phyloP scores from a whole-genome alignment of 53 echinoderm and acorn worm genomes.

The Echinarachnius parma region DNA sequence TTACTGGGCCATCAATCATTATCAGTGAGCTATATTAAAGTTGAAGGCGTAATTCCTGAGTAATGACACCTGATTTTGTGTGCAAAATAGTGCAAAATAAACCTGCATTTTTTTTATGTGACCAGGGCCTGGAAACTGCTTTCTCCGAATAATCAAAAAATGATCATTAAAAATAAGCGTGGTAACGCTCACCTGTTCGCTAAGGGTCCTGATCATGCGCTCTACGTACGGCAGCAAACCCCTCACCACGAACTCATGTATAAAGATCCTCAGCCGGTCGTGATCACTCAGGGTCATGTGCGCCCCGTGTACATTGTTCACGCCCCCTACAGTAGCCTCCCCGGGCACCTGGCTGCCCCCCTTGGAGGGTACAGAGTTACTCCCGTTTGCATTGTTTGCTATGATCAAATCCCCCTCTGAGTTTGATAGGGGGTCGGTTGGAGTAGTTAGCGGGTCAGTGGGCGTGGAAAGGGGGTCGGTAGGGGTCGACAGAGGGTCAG shows the following conservation, averaged over 20 bases:
- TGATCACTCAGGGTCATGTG: slow-evolving; percentile 91
- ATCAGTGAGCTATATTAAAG: too few species aligned
- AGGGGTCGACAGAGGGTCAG: slow-evolving; percentile 18
- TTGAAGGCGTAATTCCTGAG: too few species aligned
- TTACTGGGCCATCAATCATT: too few species aligned
- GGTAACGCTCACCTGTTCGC: slow-evolving; percentile 92
- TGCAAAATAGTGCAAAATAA: too few species aligned
- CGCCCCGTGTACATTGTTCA: slow-evolving; percentile 58
- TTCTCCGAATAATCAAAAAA: too few species aligned
- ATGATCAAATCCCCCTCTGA: not conserved
- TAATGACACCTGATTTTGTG: too few species aligned
- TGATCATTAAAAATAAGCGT: too few species aligned
- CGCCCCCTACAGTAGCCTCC: slow-evolving; percentile 1
- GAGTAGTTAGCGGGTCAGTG: slow-evolving; percentile 18
- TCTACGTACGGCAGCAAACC: slow-evolving; percentile 95
- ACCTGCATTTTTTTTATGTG: too few species aligned
- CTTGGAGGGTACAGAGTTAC: slow-evolving; percentile 23
- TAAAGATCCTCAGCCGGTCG: slow-evolving; percentile 83
- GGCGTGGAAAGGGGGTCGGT: slow-evolving; percentile 8
- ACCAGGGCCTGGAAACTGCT: too few species aligned
- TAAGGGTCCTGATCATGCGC: slow-evolving; percentile 80
- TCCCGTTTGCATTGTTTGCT: slow-evolving; percentile 39
- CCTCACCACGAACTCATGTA: slow-evolving; percentile 94
- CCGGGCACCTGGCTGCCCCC: not conserved
- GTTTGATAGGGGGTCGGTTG: slow-evolving; percentile 3